Base-by-base conservation (phyloP, 2,797 vertebrate genomes). In the Neoniphon sammara region DNA sequence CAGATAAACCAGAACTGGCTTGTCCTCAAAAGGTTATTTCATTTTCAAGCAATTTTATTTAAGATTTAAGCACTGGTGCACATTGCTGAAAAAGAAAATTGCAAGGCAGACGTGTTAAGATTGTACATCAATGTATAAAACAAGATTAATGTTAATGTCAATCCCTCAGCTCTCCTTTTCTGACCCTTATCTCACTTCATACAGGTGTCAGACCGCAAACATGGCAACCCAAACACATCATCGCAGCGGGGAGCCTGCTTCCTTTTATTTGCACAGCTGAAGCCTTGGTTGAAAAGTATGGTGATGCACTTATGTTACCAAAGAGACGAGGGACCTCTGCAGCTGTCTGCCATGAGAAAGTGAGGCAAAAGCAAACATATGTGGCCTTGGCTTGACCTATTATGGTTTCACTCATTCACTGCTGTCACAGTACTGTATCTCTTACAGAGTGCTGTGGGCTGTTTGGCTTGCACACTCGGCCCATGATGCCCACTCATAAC, bases 211-310 rank as follows among this genome's bases (percentile, higher is more conserved):
- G n/a, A 77, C 69, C 57, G 68, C 75, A 87, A 90, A 92, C 88
- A 88, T 57, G 64, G 78, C 78, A 83, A 66, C 75, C 78, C 72
- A 67, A 86, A 88, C 79, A 70, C 76, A 82, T 60, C 56, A 55
- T 77, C 85, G 60, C 85, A 76, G 81, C 68, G 46, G 81, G 81
- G 82, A 73, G 15, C 57, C 69, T 70, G 79, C 64, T 73, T 61
- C 84, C 65, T 78, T 59, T 82, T 94, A 87, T 94, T 94, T 93
- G 88, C 77, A 81, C 93, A 95, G 93, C 90, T 94, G 89, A 93
- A 82, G 60, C 79, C 63, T 49, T 66, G 46, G 23, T 8, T 72
- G 76, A 85, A 88, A 87, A 81, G 50, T 77, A 73, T 25, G 78
- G 58, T 44, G 66, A 76, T 81, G 70, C 73, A 83, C 87, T 73